These are phyloP conservation scores for Drosophila busckii DNA, from an alignment of 1,140 invertebrate genomes.

Conservation along the genomic window DNA sequence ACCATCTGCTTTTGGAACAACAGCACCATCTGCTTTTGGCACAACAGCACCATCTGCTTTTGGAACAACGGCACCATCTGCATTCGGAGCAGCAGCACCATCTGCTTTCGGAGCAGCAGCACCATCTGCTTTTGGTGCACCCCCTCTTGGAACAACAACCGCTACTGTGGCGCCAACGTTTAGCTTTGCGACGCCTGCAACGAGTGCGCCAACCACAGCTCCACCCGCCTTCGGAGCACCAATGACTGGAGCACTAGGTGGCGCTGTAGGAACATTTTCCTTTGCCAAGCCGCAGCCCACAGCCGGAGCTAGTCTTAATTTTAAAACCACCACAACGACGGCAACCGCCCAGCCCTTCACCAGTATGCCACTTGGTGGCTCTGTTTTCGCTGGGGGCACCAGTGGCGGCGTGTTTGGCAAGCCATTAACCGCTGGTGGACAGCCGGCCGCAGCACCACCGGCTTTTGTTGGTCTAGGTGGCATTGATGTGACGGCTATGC, in stretches of 20 bases:
- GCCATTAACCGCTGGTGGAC: constrained; percentile 33
- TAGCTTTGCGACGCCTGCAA: constrained; percentile 34
- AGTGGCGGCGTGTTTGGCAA: constrained; percentile 73
- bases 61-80: constrained; percentile 7
- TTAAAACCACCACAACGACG: constrained; percentile 63
- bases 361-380: constrained; percentile 37
- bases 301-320: constrained; percentile 60
- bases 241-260: constrained; percentile 23
- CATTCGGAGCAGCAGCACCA: background rate
- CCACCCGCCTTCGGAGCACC: constrained; percentile 39
- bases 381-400: constrained; percentile 1
- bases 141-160: constrained; percentile 20
- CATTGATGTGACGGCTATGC: constrained; percentile 81
- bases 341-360: constrained; percentile 48
- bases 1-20: constrained; percentile 22
- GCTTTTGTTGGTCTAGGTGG: constrained; percentile 83
- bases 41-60: constrained; percentile 17
- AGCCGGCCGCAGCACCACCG: constrained; percentile 42
- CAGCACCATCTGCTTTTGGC: constrained; percentile 14
- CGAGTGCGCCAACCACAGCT: constrained; percentile 42
- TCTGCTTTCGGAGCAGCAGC: constrained; percentile 17
- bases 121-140: constrained; percentile 21
- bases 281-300: constrained; percentile 60
- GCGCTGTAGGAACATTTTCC: constrained; percentile 42
- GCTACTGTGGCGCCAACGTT: constrained; percentile 51